These are phyloP conservation scores for Morelia viridis DNA, from an alignment of 2,797 vertebrate genomes.

Conservation along the genomic window DNA sequence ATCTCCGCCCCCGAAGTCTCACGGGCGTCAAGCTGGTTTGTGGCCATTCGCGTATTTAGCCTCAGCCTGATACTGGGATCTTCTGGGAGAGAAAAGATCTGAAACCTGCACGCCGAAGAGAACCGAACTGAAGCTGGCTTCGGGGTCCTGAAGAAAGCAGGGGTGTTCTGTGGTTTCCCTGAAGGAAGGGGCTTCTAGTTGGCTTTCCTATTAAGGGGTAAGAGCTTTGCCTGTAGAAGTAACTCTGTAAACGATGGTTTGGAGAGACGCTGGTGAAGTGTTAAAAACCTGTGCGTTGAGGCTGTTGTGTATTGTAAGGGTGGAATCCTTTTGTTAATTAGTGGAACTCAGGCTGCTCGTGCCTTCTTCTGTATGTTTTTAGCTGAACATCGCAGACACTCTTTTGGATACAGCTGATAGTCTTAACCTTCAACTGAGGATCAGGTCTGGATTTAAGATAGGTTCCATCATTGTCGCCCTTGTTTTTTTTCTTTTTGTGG, in stretches of 20 bases:
- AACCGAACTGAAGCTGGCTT: background rate
- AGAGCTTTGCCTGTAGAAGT: background rate
- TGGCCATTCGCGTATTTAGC: too few relatives aligned
- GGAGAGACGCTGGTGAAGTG: background rate
- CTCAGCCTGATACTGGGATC: background rate
- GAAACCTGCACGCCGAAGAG: background rate
- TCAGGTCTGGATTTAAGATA: background rate
- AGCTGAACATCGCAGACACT: background rate
- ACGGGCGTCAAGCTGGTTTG: background rate
- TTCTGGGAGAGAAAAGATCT: background rate
- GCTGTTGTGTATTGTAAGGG: too few relatives aligned
- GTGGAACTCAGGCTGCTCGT: background rate
- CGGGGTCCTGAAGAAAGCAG: background rate
- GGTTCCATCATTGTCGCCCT: background rate
- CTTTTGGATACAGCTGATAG: background rate
- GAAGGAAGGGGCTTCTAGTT: background rate
- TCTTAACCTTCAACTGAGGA: background rate
- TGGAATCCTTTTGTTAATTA: background rate
- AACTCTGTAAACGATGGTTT: background rate
- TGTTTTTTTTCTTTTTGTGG: background rate
- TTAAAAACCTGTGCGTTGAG: background rate
- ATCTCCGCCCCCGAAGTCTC: background rate
- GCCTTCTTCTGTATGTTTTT: background rate
- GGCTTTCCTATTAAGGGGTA: background rate
- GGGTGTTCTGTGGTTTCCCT: background rate